phyloP scores from a whole-genome alignment of 2,797 vertebrate genomes.

The Clarias platycephalus region DNA sequence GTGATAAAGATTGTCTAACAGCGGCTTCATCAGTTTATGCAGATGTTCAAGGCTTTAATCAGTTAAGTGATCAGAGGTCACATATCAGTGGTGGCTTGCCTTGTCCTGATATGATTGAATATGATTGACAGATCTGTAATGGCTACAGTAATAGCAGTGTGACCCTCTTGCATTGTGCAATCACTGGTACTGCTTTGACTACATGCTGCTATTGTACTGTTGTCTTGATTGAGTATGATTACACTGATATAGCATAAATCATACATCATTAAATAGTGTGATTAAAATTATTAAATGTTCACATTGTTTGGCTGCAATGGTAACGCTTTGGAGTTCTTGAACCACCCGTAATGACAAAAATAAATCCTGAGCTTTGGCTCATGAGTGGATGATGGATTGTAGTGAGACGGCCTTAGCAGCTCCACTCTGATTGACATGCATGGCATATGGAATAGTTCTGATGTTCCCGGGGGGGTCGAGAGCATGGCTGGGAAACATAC shows the following conservation, averaged over 20 bases:
- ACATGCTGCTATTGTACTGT: slow-evolving; percentile 44
- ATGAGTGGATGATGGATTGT: slow-evolving; percentile 54
- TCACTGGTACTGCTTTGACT: slow-evolving; percentile 26
- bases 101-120: slow-evolving; percentile 36
- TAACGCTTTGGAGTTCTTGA: slow-evolving; percentile 64
- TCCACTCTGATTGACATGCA: slow-evolving; percentile 87
- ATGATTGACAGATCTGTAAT: slow-evolving; percentile 46
- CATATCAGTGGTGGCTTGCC: slow-evolving; percentile 25
- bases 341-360: slow-evolving; percentile 76
- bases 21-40: slow-evolving; percentile 10
- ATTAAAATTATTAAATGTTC: slow-evolving; percentile 52
- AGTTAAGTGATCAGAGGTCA: slow-evolving; percentile 30
- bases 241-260: slow-evolving; percentile 37
- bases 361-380: slow-evolving; percentile 54
- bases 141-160: slow-evolving; percentile 39
- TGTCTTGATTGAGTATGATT: slow-evolving; percentile 42
- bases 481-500: slow-evolving; percentile 38
- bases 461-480: slow-evolving; percentile 83
- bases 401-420: slow-evolving; percentile 78
- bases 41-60: slow-evolving; percentile 33
- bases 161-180: slow-evolving; percentile 32
- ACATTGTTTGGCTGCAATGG: slow-evolving; percentile 46
- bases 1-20: background rate
- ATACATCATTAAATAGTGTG: slow-evolving; percentile 48
- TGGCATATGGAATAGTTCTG: slow-evolving; percentile 95